Evolutionary conservation across 1,140 invertebrate genomes (phyloP).

Genomic region (Caenorhabditis tropicalis): DNA sequence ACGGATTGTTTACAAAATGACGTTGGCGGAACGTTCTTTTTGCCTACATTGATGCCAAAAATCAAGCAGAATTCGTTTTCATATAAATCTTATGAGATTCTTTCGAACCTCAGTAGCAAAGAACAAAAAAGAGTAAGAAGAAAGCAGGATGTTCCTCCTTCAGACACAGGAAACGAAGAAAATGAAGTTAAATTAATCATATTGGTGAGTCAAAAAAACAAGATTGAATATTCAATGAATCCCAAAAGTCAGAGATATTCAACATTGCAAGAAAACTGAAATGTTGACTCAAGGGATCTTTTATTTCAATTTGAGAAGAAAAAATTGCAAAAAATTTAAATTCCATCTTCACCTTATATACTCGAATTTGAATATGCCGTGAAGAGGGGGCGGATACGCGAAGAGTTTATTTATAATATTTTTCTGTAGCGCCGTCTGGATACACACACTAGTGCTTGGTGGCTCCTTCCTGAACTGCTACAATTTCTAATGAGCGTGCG

Average conservation of each 20-base stretch:
- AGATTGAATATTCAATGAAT: conserved; percentile 19
- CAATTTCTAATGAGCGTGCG: conserved; percentile 34
- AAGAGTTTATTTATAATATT: background rate
- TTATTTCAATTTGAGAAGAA: too few relatives aligned
- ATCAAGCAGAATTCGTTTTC: too few relatives aligned
- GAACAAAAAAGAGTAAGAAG: background rate
- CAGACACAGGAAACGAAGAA: background rate
- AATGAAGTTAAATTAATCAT: background rate
- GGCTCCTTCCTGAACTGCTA: background rate
- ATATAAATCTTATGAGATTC: too few relatives aligned
- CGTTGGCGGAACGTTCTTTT: conserved; percentile 22
- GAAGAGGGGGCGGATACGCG: background rate
- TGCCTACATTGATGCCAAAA: too few relatives aligned
- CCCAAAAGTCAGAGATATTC: background rate
- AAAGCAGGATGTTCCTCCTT: background rate
- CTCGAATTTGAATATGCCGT: background rate
- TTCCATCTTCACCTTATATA: background rate
- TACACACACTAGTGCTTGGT: background rate
- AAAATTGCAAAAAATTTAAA: too few relatives aligned
- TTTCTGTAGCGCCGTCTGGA: background rate
- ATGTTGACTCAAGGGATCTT: background rate
- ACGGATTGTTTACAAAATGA: conserved; percentile 33
- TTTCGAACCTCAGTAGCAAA: background rate
- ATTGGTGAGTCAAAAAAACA: conserved; percentile 16
- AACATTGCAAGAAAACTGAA: background rate